Conservation (phyloP, 2,113 vertebrate species). For the Synchiropus splendidus region DNA sequence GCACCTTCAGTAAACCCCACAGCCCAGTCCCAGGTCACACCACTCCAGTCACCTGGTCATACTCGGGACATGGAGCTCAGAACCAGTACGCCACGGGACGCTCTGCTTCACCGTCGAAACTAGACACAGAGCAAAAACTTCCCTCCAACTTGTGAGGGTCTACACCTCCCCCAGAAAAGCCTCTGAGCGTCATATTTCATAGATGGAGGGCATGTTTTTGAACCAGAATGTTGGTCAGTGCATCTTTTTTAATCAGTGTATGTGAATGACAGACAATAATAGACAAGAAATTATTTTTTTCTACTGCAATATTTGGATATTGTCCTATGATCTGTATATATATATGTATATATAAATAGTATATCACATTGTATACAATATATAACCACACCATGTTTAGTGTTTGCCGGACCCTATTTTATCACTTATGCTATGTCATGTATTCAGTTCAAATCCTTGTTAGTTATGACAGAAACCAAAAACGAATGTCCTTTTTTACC, state of each 20-base stretch:
- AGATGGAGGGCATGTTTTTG: too few relatives aligned
- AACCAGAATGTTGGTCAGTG: too few relatives aligned
- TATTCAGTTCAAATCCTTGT: too few relatives aligned
- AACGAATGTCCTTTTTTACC: constrained; percentile 28
- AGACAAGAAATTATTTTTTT: too few relatives aligned
- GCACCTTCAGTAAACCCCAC: constrained; percentile 69
- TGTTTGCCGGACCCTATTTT: constrained; percentile 35
- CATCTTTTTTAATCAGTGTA: too few relatives aligned
- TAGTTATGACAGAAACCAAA: constrained; percentile 45
- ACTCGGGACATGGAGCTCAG: constrained; percentile 74
- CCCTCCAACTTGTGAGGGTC: constrained; percentile 86
- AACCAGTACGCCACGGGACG: constrained; percentile 20
- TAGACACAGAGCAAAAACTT: constrained; percentile 79
- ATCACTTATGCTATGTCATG: too few relatives aligned
- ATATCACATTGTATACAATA: constrained; percentile 30
- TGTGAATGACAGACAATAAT: constrained; percentile 13
- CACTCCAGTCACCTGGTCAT: constrained; percentile 75
- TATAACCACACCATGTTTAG: constrained; percentile 33
- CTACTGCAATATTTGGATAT: constrained; percentile 45
- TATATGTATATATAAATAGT: constrained; percentile 35
- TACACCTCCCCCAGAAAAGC: constrained; percentile 34
- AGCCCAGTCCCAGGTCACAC: constrained; percentile 69
- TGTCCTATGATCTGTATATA: constrained; percentile 28
- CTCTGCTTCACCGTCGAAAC: constrained; percentile 61
- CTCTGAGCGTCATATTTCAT: too few relatives aligned